Evolutionary conservation across 2,113 vertebrate genomes (phyloP), one percentile per base, ranked within the genome.

Genomic region (Plestiodon gilberti): DNA sequence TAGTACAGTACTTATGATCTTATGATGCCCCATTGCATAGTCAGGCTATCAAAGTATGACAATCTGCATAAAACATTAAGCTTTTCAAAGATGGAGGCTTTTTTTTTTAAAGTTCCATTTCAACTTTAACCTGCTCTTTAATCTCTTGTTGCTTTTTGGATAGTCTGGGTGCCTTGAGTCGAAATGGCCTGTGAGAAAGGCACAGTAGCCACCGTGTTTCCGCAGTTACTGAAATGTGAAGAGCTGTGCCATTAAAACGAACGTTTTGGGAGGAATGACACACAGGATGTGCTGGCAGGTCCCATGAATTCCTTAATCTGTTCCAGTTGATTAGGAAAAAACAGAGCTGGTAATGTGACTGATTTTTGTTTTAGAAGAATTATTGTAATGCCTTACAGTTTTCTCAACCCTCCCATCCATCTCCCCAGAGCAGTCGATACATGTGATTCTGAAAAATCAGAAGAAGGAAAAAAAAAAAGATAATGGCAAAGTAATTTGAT

Each of bases 351-450:
- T 85, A 83, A 89, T 85, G 75, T 86, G 86, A 87, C 92, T 84
- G 89, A 86, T 85, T 94, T n/a, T 93, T 93, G 92, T 92, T 93
- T 93, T 86, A 82, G 84, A 79, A 78, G 87, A 88, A 86, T 89
- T 86, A 76, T 85, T 93, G 92, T 92, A 92, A 30, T 93, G 90
- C 84, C 88, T 93, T 93, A 67, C 88, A 88, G 87, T 94, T 92
- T 95, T 90, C 87, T 93, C 81, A 83, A 22, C 33, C 38, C 59
- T 61, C 38, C 28, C 33, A 18, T 71, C 57, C 4, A 25, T 7
- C 28, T 59, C 83, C 81, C 90, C 83, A 64, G 23, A 86, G 38
- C 82, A 88, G 80, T 83, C 73, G 88, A 89, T 48, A 81, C 38
- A 1, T 74, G 62, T 85, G 81, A 70, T 64, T 76, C 82, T 85